Conservation (phyloP, 2,888 invertebrate species). For the Andrena trimmerana region DNA sequence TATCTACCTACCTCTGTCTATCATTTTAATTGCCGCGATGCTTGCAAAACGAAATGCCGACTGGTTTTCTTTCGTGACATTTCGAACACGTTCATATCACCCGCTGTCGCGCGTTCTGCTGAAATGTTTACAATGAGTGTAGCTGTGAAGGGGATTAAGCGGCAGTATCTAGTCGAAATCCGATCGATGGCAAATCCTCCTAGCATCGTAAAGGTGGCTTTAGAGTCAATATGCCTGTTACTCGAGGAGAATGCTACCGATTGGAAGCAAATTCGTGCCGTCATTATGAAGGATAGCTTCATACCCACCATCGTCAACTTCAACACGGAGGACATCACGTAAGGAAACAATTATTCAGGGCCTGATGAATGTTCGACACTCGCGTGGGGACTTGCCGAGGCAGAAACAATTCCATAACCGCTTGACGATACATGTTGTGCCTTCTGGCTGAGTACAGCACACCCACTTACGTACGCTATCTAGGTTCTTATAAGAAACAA, state of each 20-base stretch:
- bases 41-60: neutral
- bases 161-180: slow-evolving; percentile 97
- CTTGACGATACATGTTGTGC: slow-evolving; percentile 75
- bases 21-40: neutral
- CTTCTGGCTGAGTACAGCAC: slow-evolving; percentile 56
- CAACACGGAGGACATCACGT: slow-evolving; percentile 96
- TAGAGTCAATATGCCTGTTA: slow-evolving; percentile 97
- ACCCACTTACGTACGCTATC: slow-evolving; percentile 32
- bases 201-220: slow-evolving; percentile 95
- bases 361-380: slow-evolving; percentile 76
- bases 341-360: slow-evolving; percentile 86
- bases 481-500: slow-evolving; percentile 31
- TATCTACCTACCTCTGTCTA: too few species aligned
- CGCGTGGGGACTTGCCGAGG: slow-evolving; percentile 73
- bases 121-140: slow-evolving; percentile 72
- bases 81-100: slow-evolving; percentile 6
- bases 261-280: slow-evolving; percentile 96
- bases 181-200: slow-evolving; percentile 98
- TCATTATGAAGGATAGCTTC: slow-evolving; percentile 98
- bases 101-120: slow-evolving; percentile 10
- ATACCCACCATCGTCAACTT: slow-evolving; percentile 97
- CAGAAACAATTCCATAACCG: slow-evolving; percentile 69
- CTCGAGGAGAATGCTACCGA: slow-evolving; percentile 96
- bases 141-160: slow-evolving; percentile 98
- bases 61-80: neutral